Conservation (phyloP, 2,113 vertebrate species). For the Lasiurus borealis region DNA sequence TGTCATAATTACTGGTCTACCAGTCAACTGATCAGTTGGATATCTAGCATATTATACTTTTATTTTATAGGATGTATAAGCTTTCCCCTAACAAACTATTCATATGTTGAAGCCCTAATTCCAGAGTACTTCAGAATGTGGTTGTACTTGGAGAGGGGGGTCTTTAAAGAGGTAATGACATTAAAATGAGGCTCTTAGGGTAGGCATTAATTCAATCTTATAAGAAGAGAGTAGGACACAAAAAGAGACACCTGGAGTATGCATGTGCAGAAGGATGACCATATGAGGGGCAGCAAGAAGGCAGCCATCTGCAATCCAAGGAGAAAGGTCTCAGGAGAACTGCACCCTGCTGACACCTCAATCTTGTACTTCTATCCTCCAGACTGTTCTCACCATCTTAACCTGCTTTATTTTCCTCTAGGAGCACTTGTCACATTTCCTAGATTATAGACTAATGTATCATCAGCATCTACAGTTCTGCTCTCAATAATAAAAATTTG, state of each 20-base stretch:
- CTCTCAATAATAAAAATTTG: neutral
- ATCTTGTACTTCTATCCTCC: neutral
- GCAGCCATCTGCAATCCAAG: no score
- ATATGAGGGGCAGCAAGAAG: neutral
- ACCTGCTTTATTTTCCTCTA: neutral
- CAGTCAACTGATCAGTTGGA: no score
- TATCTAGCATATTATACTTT: no score
- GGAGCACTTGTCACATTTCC: neutral
- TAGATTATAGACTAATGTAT: neutral
- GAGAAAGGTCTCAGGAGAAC: neutral
- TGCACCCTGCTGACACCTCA: neutral
- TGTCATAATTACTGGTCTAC: no score
- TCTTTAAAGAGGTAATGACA: neutral
- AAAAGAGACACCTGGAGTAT: neutral
- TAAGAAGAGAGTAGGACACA: neutral
- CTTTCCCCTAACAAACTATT: neutral
- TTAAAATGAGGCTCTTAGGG: neutral
- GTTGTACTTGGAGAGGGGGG: neutral
- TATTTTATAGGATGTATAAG: neutral
- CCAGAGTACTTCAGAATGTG: neutral
- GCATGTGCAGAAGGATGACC: neutral
- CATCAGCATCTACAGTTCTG: neutral
- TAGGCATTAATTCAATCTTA: neutral
- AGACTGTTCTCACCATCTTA: neutral
- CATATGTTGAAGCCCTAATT: neutral